Evolutionary conservation across 2,888 invertebrate species (phyloP).

Genomic region (Chironomus riparius): DNA sequence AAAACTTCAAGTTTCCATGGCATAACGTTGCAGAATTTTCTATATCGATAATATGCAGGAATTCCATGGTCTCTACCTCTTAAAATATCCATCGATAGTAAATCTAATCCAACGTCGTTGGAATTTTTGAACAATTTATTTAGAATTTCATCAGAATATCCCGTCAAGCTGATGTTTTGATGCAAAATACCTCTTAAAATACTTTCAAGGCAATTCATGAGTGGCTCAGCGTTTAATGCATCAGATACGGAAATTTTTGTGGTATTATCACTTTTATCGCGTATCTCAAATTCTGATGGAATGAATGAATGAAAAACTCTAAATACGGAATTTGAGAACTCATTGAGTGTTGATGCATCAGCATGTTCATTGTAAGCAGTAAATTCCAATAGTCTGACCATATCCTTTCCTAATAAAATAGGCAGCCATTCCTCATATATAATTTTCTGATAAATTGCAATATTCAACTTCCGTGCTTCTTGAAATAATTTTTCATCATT

Average conservation of each 20-base stretch:
- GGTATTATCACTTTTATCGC: slow-evolving; percentile 35
- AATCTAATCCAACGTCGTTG: slow-evolving; percentile 58
- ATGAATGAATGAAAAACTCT: slow-evolving; percentile 64
- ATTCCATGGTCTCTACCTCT: slow-evolving; percentile 64
- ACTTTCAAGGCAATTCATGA: slow-evolving; percentile 44
- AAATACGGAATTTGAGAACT: slow-evolving; percentile 68
- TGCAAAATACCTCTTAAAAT: slow-evolving; percentile 48
- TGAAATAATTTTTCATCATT: slow-evolving; percentile 46
- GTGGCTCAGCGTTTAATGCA: slow-evolving; percentile 3
- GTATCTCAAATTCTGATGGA: slow-evolving; percentile 31
- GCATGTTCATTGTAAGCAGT: not conserved
- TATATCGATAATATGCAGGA: slow-evolving; percentile 60
- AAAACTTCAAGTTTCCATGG: slow-evolving; percentile 48
- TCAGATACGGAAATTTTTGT: slow-evolving; percentile 18
- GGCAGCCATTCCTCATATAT: slow-evolving; percentile 45
- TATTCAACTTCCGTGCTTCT: slow-evolving; percentile 45
- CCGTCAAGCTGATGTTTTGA: slow-evolving; percentile 35
- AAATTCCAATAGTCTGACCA: not conserved
- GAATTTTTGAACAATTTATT: slow-evolving; percentile 34
- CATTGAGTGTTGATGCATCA: slow-evolving; percentile 45
- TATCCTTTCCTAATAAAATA: slow-evolving; percentile 14
- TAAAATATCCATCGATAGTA: slow-evolving; percentile 61
- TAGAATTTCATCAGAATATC: slow-evolving; percentile 27
- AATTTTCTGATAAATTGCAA: slow-evolving; percentile 46
- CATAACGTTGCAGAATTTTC: slow-evolving; percentile 57